These are phyloP conservation scores for Variabilichromis moorii DNA, from an alignment of 2,113 vertebrate species.

Conservation along the genomic window DNA sequence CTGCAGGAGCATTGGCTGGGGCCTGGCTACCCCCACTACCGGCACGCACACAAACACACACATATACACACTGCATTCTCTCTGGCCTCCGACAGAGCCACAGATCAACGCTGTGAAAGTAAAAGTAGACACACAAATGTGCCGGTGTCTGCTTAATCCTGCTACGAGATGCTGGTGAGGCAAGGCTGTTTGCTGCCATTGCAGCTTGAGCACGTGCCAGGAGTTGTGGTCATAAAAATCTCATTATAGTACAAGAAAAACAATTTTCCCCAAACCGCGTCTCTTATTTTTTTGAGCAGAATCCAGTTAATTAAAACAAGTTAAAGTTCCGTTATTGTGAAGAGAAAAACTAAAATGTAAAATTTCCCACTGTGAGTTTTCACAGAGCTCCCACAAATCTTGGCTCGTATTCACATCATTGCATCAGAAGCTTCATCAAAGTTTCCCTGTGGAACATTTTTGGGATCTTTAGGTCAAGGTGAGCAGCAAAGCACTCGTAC, in stretches of 20 bases:
- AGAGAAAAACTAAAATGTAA: background rate
- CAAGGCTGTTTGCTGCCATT: background rate
- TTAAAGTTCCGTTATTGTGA: background rate
- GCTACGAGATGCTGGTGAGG: background rate
- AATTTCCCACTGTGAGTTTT: slow-evolving; percentile 23
- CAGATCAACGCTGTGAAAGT: background rate
- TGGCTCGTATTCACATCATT: background rate
- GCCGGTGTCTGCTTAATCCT: background rate
- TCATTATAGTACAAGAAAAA: background rate
- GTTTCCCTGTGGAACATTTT: background rate
- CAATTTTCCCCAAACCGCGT: background rate
- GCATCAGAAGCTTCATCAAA: background rate
- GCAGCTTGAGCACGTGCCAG: background rate
- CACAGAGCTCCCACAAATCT: background rate
- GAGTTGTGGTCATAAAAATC: background rate
- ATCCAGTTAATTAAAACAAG: background rate
- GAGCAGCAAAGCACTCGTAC: background rate
- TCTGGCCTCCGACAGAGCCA: background rate
- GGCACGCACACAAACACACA: background rate
- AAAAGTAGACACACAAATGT: background rate
- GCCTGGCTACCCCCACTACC: background rate
- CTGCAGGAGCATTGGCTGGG: background rate
- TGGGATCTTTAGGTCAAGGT: background rate
- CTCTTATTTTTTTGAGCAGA: background rate
- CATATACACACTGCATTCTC: background rate